Evolutionary conservation across 2,797 vertebrate genomes (phyloP), one percentile per base, ranked within the genome.

Genomic region (Urocyon cinereoargenteus): DNA sequence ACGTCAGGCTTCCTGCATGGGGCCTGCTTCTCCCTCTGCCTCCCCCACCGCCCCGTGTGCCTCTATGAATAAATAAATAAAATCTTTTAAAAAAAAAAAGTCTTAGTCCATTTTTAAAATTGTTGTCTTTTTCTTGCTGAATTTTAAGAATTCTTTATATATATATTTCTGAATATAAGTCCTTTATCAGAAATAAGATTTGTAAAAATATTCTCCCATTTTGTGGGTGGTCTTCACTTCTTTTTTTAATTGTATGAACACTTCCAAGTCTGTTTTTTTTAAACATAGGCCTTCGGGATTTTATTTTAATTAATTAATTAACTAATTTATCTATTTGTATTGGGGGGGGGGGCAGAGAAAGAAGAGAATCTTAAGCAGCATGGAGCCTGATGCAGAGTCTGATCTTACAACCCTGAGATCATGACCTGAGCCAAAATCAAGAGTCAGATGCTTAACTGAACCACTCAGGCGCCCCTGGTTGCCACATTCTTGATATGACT

Each of bases 111-210:
- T 55, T 78, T 70, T 31, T 4, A 36, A 83, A 82, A 68, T 18
- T 62, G 40, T 59, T 91, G 21, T 66, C 31, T 59, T 92, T 45
- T 90, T 88, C 90, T 45, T 96, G n/a, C 55, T 85, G 64, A 62
- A 15, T n/a, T 55, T 1, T 64, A 72, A 90, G 28, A 11, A 16
- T 72, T 75, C n/a, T 73, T 92, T 66, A 57, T 34, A 68, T 57
- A 45, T 45, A 51, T 86, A n/a, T 84, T 90, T 68, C 51, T 36
- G 15, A 66, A 59, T 51, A 62, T 5, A 75, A 61, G 16, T 59
- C 34, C 11, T 72, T 73, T 86, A 86, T 57, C 18, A 73, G 31
- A 84, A 85, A 68, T 0, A 36, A 28, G 1, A 83, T 84, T 68
- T 55, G 28, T 19, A 95, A 45, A 73, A n/a, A 4, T 66, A 61